phyloP scores from a whole-genome alignment of 1,140 invertebrate species.

The Anthonomus grandis region DNA sequence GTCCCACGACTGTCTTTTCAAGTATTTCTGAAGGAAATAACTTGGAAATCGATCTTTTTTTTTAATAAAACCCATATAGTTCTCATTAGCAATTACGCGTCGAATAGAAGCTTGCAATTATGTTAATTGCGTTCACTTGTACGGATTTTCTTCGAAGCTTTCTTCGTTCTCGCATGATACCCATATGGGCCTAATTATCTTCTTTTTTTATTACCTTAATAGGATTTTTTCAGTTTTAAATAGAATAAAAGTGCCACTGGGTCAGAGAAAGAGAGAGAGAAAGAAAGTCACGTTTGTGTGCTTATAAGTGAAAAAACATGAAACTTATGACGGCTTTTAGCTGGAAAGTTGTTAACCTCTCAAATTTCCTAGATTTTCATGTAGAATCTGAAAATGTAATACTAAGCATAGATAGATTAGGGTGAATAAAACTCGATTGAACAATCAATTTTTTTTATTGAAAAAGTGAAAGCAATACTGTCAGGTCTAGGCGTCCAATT shows the following conservation, averaged over 20 bases:
- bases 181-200: not conserved
- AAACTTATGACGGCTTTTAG: too few relatives aligned
- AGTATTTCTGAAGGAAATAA: too few relatives aligned
- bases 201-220: not conserved
- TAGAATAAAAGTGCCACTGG: not conserved
- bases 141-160: constrained; percentile 3
- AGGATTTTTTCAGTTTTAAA: not conserved
- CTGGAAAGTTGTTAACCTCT: too few relatives aligned
- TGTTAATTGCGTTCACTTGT: constrained; percentile 22
- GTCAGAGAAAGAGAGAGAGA: not conserved
- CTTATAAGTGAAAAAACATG: too few relatives aligned
- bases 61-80: constrained; percentile 13
- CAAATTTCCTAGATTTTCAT: too few relatives aligned
- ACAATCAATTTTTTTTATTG: constrained; percentile 7
- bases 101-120: constrained; percentile 20
- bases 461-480: constrained; percentile 1
- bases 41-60: too few relatives aligned
- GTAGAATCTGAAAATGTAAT: too few relatives aligned
- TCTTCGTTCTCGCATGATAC: not conserved
- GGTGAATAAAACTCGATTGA: too few relatives aligned
- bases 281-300: too few relatives aligned
- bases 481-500: too few relatives aligned
- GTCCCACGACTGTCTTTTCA: too few relatives aligned
- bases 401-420: too few relatives aligned
- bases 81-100: constrained; percentile 18